Percentiles rank a stretch among this genome's conserved stretches.
Conservation (phyloP, 2,113 vertebrate genomes). For the Callorhinus ursinus region DNA sequence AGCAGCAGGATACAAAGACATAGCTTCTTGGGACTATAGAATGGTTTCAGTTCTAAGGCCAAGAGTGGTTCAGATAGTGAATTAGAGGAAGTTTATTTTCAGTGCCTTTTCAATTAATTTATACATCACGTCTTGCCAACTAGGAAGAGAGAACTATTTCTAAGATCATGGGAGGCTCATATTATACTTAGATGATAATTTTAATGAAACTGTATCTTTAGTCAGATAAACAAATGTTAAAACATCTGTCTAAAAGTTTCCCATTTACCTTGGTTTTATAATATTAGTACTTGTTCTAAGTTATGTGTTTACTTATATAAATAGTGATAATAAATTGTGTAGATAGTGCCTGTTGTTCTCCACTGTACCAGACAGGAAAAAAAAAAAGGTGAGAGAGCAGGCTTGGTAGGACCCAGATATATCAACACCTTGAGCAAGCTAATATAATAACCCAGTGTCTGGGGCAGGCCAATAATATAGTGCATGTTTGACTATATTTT, state of each 20-base stretch:
- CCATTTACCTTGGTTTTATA: neutral
- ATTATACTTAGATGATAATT: conserved; percentile 30
- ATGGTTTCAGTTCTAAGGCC: neutral
- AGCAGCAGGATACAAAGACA: neutral
- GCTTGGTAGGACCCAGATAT: neutral
- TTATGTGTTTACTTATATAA: neutral
- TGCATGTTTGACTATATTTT: neutral
- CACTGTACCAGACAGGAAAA: neutral
- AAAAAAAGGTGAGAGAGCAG: neutral
- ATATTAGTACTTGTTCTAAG: neutral
- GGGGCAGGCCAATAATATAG: neutral
- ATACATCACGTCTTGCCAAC: neutral
- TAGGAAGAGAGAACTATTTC: neutral
- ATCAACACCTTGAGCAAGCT: neutral
- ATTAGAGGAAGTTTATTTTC: conserved; percentile 19
- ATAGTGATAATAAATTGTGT: neutral
- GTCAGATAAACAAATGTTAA: neutral
- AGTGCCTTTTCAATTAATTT: neutral
- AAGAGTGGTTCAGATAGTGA: neutral
- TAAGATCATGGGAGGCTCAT: neutral
- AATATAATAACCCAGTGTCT: neutral
- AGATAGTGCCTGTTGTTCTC: neutral
- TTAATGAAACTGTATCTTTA: conserved; percentile 23
- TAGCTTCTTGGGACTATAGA: neutral
- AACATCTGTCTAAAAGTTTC: neutral